Conservation (phyloP, 2,797 vertebrate genomes). For the Hippocampus kuda region DNA sequence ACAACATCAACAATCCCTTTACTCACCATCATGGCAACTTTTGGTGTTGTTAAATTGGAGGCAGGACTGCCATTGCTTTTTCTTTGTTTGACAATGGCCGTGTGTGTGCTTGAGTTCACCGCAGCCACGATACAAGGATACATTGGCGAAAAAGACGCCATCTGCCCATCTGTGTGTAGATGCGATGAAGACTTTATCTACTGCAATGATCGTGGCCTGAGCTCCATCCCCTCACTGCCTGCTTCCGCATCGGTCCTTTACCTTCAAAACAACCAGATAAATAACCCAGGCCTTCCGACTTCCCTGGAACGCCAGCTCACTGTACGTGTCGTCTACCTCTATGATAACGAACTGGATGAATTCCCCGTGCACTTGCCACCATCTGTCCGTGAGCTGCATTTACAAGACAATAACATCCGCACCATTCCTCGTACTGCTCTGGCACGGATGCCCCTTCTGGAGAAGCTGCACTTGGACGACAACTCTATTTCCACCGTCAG, state of each 20-base stretch:
- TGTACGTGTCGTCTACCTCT: constrained; percentile 87
- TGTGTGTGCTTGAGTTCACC: constrained; percentile 66
- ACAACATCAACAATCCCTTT: constrained; percentile 32
- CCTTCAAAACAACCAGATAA: constrained; percentile 94
- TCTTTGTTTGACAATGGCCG: constrained; percentile 71
- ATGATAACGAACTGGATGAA: constrained; percentile 87
- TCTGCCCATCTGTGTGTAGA: constrained; percentile 84
- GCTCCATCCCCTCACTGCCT: constrained; percentile 81
- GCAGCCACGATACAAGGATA: constrained; percentile 58
- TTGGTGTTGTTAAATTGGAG: constrained; percentile 60
- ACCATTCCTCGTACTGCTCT: constrained; percentile 75
- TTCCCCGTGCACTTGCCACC: constrained; percentile 82
- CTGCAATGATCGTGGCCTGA: constrained; percentile 90
- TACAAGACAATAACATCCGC: constrained; percentile 93
- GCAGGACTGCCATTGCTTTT: constrained; percentile 73
- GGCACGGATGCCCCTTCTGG: constrained; percentile 80
- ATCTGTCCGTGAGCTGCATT: constrained; percentile 83
- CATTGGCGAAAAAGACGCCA: constrained; percentile 61
- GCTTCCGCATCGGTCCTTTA: constrained; percentile 83
- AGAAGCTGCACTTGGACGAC: constrained; percentile 89
- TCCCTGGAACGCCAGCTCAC: constrained; percentile 72
- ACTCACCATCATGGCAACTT: constrained; percentile 60
- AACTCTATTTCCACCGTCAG: constrained; percentile 93
- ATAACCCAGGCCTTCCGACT: constrained; percentile 80
- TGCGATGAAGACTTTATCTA: constrained; percentile 90